Percentiles rank a stretch among this genome's conserved stretches.
Evolutionary conservation across 2,113 vertebrate species (phyloP).

Genomic region (Phalacrocorax pelagicus): DNA sequence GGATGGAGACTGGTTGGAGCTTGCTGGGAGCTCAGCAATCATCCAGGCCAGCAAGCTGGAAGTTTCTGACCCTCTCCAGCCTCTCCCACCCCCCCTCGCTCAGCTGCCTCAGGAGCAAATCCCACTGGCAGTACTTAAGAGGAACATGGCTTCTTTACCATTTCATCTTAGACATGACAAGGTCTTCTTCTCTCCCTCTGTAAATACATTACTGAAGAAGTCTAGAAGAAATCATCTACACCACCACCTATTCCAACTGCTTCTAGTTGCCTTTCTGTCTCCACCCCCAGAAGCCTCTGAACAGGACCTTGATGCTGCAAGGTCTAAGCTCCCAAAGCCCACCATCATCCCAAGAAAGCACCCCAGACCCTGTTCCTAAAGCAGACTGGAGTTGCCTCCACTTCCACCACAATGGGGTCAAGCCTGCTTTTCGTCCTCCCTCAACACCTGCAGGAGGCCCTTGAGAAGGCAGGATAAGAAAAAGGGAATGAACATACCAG

Average conservation of each 20-base stretch:
- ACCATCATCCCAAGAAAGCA: not conserved
- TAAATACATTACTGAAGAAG: not conserved
- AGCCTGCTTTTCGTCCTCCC: not conserved
- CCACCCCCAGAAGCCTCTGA: not conserved
- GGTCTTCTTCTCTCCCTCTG: not conserved
- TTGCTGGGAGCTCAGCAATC: not conserved
- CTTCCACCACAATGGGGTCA: accelerated
- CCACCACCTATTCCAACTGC: not conserved
- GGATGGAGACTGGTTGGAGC: not conserved
- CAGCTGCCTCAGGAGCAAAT: not conserved
- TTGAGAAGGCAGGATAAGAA: not conserved
- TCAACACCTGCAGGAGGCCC: not conserved
- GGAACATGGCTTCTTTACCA: accelerated
- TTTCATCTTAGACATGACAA: not conserved
- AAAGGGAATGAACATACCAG: not conserved
- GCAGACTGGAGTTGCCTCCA: not conserved
- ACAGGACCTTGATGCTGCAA: not conserved
- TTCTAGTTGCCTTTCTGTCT: not conserved
- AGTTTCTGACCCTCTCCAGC: not conserved
- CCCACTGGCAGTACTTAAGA: not conserved
- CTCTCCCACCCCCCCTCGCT: not conserved
- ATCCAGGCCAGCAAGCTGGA: not conserved
- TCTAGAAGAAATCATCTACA: not conserved
- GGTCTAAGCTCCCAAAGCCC: not conserved
- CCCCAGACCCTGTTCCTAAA: not conserved